Evolutionary conservation across 2,888 invertebrate genomes (phyloP).

Genomic region (Athetis lepigone): DNA sequence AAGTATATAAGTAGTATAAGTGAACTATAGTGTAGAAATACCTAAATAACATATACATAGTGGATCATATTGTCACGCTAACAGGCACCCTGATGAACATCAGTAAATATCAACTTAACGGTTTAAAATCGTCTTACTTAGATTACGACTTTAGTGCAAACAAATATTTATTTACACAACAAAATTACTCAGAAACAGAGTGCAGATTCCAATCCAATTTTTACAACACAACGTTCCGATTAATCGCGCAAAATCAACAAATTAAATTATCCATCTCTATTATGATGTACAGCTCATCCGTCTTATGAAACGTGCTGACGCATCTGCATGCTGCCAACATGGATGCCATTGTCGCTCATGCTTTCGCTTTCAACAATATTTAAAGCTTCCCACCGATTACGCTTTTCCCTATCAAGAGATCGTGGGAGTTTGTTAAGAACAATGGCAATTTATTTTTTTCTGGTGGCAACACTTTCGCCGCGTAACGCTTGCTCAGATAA

Average conservation of each 20-base stretch:
- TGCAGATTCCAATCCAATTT: neutral
- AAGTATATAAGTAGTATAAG: no score
- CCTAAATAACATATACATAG: no score
- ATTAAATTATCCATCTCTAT: slow-evolving; percentile 56
- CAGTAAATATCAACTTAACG: neutral
- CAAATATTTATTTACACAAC: no score
- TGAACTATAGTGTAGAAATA: no score
- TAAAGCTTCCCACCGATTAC: slow-evolving; percentile 86
- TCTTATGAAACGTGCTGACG: slow-evolving; percentile 62
- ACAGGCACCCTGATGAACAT: no score
- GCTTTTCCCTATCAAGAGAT: slow-evolving; percentile 88
- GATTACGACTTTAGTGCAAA: no score
- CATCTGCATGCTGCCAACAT: slow-evolving; percentile 62
- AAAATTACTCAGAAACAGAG: neutral
- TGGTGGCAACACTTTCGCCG: slow-evolving; percentile 84
- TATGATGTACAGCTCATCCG: slow-evolving; percentile 52
- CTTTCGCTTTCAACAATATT: slow-evolving; percentile 84
- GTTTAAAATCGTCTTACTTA: no score
- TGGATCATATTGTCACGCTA: no score
- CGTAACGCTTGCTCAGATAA: slow-evolving; percentile 78
- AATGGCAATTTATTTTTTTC: slow-evolving; percentile 85
- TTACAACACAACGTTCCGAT: neutral
- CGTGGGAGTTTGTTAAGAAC: slow-evolving; percentile 84
- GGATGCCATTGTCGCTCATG: slow-evolving; percentile 76
- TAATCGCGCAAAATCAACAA: slow-evolving; percentile 30